Conservation (phyloP, 2,797 vertebrate species). For the Mionectes olivaceus region DNA sequence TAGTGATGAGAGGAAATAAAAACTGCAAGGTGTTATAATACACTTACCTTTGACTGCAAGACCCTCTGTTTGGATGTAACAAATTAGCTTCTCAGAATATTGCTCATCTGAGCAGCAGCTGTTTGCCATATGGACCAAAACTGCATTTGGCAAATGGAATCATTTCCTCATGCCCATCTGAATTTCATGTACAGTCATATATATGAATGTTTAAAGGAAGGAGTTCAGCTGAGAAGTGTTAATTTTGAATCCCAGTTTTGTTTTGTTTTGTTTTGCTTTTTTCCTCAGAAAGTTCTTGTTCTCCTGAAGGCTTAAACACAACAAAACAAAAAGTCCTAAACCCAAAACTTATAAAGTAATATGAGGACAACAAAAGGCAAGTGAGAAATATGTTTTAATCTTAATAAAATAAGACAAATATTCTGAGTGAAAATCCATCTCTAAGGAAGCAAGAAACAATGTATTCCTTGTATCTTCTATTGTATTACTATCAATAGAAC, state of each 20-base stretch:
- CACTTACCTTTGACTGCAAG: not conserved
- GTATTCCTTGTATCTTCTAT: not conserved
- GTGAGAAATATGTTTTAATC: not conserved
- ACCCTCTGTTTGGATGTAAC: not conserved
- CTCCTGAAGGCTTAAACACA: not conserved
- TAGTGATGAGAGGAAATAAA: not conserved
- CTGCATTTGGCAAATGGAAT: conserved; percentile 30
- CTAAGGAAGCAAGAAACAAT: not conserved
- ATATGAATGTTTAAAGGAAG: conserved; percentile 14
- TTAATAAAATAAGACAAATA: not conserved
- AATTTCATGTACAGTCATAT: conserved; percentile 49
- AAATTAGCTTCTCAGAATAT: conserved; percentile 41
- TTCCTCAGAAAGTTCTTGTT: not conserved
- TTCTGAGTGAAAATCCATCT: not conserved
- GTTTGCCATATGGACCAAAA: conserved; percentile 59
- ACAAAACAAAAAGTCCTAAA: not conserved
- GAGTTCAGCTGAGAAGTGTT: conserved; percentile 18
- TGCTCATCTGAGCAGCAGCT: conserved; percentile 55
- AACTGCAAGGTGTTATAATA: not conserved
- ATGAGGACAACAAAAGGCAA: not conserved
- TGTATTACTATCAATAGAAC: not conserved
- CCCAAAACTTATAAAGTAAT: not conserved
- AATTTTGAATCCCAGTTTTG: not conserved
- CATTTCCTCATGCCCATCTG: conserved; percentile 40
- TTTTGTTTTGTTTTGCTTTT: not conserved